Evolutionary conservation across 2,888 invertebrate species (phyloP), one percentile per base, ranked within the genome.

Genomic region (Hipparchia sbordonii): DNA sequence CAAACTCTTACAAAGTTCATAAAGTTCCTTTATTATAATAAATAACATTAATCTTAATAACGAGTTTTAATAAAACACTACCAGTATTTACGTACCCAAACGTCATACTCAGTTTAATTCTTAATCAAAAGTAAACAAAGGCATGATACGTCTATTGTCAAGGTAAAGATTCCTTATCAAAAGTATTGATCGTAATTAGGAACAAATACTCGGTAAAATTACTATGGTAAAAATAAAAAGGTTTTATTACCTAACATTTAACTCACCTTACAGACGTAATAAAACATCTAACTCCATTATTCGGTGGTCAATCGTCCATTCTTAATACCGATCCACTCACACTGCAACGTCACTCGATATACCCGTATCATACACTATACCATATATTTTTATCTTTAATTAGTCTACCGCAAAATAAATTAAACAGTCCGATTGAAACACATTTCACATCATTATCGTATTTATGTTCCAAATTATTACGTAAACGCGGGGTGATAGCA

Each of bases 201-300:
- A 23, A 2, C 57, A 2, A 12, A 63, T n/a, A 5, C 45, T 2
- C 48, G 48, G 13, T 62, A 5, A 13, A 1, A 13, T 13, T 2
- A 51, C 13, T 60, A 39, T 5, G 2, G 9, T 10, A 59, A 59
- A 39, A 23, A 33, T 33, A 39, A 63, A 23, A 52, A 12, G 10
- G 1, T n/a, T 33, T 9, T 52, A 52, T 52, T 12, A 6, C 10
- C 13, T 13, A 12, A 69, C 54, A 5, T 59, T 0, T 52, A 10
- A 39, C 67, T 82, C 87, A 88, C 87, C 88, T 87, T 81, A 81
- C 69, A 76, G 78, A 73, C 75, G 79, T 75, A 79, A 78, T 76
- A 73, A 79, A 79, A 81, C 82, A 77, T 82, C 78, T 79, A 85
- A 86, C 87, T 89, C 90, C 91, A 90, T 87, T 73, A 87, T 85